Percentiles rank a stretch among this genome's conserved stretches.
These are phyloP conservation scores for Tetramorium alpestre DNA, from an alignment of 1,140 invertebrate species.

Conservation along the genomic window DNA sequence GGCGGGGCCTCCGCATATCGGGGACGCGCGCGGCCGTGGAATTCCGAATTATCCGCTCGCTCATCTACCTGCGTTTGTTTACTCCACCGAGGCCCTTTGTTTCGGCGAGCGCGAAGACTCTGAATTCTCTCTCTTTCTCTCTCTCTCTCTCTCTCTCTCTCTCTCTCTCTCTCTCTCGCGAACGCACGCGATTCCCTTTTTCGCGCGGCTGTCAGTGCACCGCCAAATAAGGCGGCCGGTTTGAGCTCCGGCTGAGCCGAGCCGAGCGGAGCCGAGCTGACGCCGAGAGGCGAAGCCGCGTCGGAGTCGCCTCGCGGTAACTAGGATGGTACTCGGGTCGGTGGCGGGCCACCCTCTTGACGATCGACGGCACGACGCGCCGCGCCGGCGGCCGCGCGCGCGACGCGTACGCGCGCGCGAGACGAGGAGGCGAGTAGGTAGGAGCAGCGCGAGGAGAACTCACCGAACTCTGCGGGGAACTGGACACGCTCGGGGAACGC, in stretches of 20 bases:
- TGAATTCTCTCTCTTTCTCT: neutral
- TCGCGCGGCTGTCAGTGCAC: slow-evolving; percentile 50
- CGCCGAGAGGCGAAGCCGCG: neutral
- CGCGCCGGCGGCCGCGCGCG: neutral
- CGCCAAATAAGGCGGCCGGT: slow-evolving; percentile 63
- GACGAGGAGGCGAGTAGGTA: neutral
- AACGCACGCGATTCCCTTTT: slow-evolving; percentile 33
- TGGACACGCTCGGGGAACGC: slow-evolving; percentile 89
- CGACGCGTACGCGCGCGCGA: neutral
- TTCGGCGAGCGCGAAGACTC: slow-evolving; percentile 26
- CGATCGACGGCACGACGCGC: too few species aligned
- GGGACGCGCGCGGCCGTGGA: neutral
- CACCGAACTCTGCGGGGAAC: slow-evolving; percentile 88
- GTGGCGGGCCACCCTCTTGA: too few species aligned
- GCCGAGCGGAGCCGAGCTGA: neutral
- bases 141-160: neutral
- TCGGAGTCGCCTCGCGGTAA: too few species aligned
- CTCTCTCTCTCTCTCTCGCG: neutral
- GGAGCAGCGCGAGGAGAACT: slow-evolving; percentile 73
- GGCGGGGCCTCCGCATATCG: slow-evolving; percentile 9
- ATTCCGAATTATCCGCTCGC: neutral
- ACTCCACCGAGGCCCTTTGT: slow-evolving; percentile 30
- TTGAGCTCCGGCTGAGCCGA: neutral
- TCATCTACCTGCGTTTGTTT: slow-evolving; percentile 36
- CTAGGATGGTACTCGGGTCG: too few species aligned